A percentile compares a stretch with the other conserved stretches of the same genome.
Conservation (phyloP, 2,113 vertebrate genomes). For the Osmerus eperlanus region DNA sequence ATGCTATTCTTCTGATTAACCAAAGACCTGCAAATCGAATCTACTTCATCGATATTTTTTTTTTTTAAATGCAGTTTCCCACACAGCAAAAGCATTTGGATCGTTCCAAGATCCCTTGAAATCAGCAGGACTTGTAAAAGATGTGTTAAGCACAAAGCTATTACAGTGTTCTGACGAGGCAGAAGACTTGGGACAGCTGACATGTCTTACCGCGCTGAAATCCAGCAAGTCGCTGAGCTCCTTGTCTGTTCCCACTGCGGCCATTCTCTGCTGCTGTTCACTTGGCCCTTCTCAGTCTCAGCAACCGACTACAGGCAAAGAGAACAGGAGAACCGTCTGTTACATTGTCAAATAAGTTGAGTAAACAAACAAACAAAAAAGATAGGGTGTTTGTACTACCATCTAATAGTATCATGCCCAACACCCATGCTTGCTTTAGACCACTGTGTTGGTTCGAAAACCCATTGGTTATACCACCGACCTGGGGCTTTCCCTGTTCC, state of each 20-base stretch:
- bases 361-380: too few species aligned
- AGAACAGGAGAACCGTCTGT: background rate
- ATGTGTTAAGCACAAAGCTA: background rate
- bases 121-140: background rate
- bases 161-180: background rate
- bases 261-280: conserved; percentile 84
- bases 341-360: background rate
- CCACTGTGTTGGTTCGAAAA: too few species aligned
- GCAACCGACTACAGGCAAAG: conserved; percentile 62
- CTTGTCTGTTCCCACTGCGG: conserved; percentile 93
- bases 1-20: conserved; percentile 21
- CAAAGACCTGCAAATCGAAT: background rate
- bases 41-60: too few species aligned
- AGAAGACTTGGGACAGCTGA: background rate
- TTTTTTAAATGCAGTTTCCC: too few species aligned
- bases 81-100: too few species aligned
- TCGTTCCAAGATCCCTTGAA: background rate
- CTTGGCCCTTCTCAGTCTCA: conserved; percentile 76
- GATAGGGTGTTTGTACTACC: too few species aligned
- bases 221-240: conserved; percentile 97
- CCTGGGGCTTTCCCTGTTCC: too few species aligned
- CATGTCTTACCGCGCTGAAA: conserved; percentile 90
- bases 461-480: too few species aligned
- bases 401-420: too few species aligned
- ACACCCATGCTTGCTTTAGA: too few species aligned